Conservation (phyloP, 2,113 vertebrate species). For the Colinus virginianus region DNA sequence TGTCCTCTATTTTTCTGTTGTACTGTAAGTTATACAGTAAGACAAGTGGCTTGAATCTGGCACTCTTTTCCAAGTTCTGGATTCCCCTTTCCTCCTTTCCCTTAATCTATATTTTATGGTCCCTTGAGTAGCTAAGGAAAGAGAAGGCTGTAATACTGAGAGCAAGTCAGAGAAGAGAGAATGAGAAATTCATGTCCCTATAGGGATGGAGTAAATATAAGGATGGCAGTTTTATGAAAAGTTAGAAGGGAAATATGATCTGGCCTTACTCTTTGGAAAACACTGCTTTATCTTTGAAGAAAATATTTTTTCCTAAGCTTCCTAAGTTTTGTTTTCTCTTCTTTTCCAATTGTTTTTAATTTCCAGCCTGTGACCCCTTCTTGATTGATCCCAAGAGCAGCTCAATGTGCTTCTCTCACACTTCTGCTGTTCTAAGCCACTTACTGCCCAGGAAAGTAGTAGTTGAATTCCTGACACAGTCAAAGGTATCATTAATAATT, state of each 20-base stretch:
- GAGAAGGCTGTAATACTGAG: neutral
- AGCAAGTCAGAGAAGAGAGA: neutral
- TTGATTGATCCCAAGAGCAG: neutral
- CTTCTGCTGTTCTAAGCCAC: neutral
- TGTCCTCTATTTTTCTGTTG: neutral
- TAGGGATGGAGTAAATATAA: neutral
- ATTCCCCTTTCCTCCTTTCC: neutral
- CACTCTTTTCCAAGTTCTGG: neutral
- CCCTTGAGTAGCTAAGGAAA: neutral
- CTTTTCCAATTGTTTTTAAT: neutral
- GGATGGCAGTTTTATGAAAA: neutral
- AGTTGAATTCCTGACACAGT: slow-evolving; percentile 7
- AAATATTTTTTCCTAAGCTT: neutral
- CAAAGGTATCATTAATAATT: slow-evolving; percentile 19
- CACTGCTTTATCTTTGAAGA: neutral
- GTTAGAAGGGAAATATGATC: neutral
- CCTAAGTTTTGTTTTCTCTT: neutral
- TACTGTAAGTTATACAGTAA: neutral
- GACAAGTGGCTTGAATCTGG: neutral
- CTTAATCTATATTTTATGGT: neutral
- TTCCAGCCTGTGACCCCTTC: neutral
- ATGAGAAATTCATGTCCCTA: neutral
- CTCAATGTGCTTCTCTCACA: neutral
- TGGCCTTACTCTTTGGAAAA: neutral
- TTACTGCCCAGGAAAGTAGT: neutral